These are phyloP conservation scores for Coregonus ussuriensis DNA, from an alignment of 2,797 vertebrate species.

Conservation along the genomic window DNA sequence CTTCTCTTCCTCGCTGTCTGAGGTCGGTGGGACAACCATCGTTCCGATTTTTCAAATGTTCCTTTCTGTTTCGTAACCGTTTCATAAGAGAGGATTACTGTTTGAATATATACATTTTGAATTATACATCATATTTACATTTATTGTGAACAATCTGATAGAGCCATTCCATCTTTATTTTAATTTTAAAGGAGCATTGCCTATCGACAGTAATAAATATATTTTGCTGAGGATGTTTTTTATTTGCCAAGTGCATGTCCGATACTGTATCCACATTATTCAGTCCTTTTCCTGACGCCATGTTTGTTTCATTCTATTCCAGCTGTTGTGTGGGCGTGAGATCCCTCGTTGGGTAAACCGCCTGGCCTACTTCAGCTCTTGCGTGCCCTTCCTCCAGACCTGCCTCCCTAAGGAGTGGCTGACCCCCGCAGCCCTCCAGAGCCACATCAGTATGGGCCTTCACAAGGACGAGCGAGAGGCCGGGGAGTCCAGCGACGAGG, in stretches of 20 bases:
- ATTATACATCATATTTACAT: background rate
- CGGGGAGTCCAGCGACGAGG: conserved; percentile 81
- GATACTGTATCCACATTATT: too few relatives aligned
- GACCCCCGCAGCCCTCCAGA: conserved; percentile 91
- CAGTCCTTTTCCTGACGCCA: background rate
- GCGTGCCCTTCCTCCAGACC: conserved; percentile 94
- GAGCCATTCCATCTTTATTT: too few relatives aligned
- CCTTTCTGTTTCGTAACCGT: background rate
- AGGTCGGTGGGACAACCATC: conserved; percentile 67
- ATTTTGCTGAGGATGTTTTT: background rate
- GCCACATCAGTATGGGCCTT: conserved; percentile 90
- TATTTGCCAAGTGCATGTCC: too few relatives aligned
- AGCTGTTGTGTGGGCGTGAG: conserved; percentile 90
- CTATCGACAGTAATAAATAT: too few relatives aligned
- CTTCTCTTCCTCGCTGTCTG: conserved; percentile 88
- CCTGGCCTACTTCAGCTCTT: conserved; percentile 94
- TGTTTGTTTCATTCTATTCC: conserved; percentile 28
- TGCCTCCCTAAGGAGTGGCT: conserved; percentile 93
- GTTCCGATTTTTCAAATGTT: background rate
- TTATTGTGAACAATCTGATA: background rate
- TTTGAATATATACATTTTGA: background rate
- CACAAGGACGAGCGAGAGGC: conserved; percentile 83
- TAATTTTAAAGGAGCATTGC: too few relatives aligned
- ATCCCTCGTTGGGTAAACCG: conserved; percentile 95
- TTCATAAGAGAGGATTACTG: background rate